These are phyloP conservation scores for Lasaia peninsularis DNA, from an alignment of 1,140 invertebrate species.

Conservation along the genomic window DNA sequence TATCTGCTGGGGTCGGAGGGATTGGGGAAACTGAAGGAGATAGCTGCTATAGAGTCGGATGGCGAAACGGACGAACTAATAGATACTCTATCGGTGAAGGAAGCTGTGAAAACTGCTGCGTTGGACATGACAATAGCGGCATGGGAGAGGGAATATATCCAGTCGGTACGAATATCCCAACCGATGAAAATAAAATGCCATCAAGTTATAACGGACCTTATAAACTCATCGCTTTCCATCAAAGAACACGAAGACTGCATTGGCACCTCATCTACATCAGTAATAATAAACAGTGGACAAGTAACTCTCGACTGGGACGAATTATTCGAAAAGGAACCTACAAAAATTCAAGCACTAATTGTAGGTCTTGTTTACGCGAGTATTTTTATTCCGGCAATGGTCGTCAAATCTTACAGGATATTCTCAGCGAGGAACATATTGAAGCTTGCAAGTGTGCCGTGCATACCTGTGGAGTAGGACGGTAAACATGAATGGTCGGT, in stretches of 20 bases:
- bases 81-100: neutral
- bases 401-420: slow-evolving; percentile 11
- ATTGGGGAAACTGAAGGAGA: neutral
- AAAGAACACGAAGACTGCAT: slow-evolving; percentile 14
- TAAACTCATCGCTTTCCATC: slow-evolving; percentile 16
- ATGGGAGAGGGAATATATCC: neutral
- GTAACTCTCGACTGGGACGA: slow-evolving; percentile 20
- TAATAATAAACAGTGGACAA: slow-evolving; percentile 17
- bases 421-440: slow-evolving; percentile 26
- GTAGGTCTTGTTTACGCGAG: slow-evolving; percentile 19
- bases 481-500: neutral
- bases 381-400: slow-evolving; percentile 13
- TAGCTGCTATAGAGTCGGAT: neutral
- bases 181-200: too few species aligned
- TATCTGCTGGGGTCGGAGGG: neutral
- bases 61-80: neutral
- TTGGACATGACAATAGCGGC: neutral
- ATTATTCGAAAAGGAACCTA: slow-evolving; percentile 20
- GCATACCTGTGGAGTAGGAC: neutral
- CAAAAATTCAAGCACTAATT: slow-evolving; percentile 17
- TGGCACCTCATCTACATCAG: slow-evolving; percentile 3
- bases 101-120: neutral
- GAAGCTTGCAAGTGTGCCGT: slow-evolving; percentile 17
- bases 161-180: too few species aligned
- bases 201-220: slow-evolving; percentile 18